phyloP scores from a whole-genome alignment of 1,140 invertebrate genomes.

The Drosophila mayri region DNA sequence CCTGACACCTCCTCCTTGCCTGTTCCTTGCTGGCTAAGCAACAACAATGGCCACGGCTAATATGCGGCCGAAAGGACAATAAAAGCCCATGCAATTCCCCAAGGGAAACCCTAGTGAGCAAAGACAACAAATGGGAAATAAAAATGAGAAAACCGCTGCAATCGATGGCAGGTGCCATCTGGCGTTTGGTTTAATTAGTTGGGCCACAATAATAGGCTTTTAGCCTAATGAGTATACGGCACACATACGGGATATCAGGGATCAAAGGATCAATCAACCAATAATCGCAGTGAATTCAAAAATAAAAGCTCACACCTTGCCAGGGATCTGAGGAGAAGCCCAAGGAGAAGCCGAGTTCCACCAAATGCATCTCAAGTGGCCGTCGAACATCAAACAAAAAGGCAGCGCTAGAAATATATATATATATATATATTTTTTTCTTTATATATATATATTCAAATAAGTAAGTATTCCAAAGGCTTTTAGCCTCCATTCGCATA shows the following conservation, averaged over 20 bases:
- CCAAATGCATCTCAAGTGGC: constrained; percentile 77
- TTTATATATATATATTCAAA: not conserved
- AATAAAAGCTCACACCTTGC: not conserved
- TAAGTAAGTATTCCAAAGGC: constrained; percentile 46
- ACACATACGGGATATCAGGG: not conserved
- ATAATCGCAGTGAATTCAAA: constrained; percentile 43
- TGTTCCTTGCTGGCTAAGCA: constrained; percentile 57
- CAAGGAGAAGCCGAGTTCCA: constrained; percentile 22
- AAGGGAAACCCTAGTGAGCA: constrained; percentile 63
- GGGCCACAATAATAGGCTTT: constrained; percentile 49
- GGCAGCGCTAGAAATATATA: constrained; percentile 23
- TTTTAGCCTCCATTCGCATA: constrained; percentile 60
- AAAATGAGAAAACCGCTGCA: constrained; percentile 13
- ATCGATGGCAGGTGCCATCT: constrained; percentile 49
- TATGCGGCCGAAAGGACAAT: constrained; percentile 47
- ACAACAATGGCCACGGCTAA: constrained; percentile 66
- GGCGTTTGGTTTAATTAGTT: constrained; percentile 54
- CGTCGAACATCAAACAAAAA: constrained; percentile 74
- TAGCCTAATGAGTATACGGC: constrained; percentile 62
- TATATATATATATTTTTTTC: not conserved
- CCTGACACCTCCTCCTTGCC: not conserved
- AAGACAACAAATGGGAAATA: constrained; percentile 51
- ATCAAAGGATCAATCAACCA: constrained; percentile 66
- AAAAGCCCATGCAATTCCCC: constrained; percentile 40
- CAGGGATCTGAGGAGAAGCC: not conserved